Evolutionary conservation across 1,140 invertebrate species (phyloP), one percentile per base, ranked within the genome.

Genomic region (Pseudachorutes palmiensis): DNA sequence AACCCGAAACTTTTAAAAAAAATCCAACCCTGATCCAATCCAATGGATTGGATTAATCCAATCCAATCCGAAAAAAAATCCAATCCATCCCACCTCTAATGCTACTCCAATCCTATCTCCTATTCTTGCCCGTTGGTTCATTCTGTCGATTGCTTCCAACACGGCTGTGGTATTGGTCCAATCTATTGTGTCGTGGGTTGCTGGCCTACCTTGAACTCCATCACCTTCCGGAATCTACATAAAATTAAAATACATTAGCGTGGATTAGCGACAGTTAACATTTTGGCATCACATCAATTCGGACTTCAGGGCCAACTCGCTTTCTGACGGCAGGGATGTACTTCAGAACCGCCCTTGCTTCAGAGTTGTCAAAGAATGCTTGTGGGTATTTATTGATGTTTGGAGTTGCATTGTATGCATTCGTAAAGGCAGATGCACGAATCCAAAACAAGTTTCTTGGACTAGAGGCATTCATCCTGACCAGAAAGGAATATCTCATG

Each of bases 401-500:
- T 19, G 36, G 19, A 45, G 36, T 12, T 45, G 36, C 36, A 19
- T 45, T 45, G 19, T 45, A 45, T 9, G 36, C 36, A 19, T 9
- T 12, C 9, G 36, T 45, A 19, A 45, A 45, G 19, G 19, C 19
- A 19, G 9, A 12, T 45, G 36, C 9, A 19, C 36, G 36, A 45
- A 58, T 58, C n/a, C 28, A 58, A 58, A 58, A 58, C 28, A 14
- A 22, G 12, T 22, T 14, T 22, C 55, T 22, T 24, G 28, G 5
- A 9, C 55, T 9, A 48, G 16, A 28, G 33, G 2, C 33, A 62
- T 22, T 66, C 36, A 32, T 61, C 16, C 64, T 48, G 24, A 67
- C 36, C 14, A 67, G 33, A 41, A 64, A 64, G 24, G 65, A 70
- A 29, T 64, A 68, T n/a, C 67, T 22, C 57, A 33, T 28, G 30